These are phyloP conservation scores for Penaeus indicus DNA, from an alignment of 1,140 invertebrate genomes.

Conservation along the genomic window DNA sequence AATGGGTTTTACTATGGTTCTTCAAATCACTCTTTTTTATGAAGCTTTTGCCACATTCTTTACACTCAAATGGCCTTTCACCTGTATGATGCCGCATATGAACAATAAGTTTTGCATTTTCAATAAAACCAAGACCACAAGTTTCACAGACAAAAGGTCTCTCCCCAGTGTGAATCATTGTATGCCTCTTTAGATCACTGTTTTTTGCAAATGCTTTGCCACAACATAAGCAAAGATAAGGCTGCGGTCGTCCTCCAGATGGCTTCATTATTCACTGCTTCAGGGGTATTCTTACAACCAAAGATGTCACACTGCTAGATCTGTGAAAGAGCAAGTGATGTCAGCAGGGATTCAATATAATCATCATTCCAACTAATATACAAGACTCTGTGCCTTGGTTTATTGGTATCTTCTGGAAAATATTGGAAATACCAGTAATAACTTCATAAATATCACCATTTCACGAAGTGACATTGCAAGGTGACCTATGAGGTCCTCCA, in stretches of 20 bases:
- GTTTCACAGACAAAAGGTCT: slow-evolving; percentile 46
- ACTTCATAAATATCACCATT: too few species aligned
- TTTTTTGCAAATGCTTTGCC: slow-evolving; percentile 43
- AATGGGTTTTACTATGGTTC: slow-evolving; percentile 47
- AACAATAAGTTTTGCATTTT: slow-evolving; percentile 41
- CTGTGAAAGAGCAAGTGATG: too few species aligned
- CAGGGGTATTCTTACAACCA: too few species aligned
- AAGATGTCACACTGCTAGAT: too few species aligned
- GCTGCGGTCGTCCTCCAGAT: not conserved
- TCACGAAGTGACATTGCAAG: too few species aligned
- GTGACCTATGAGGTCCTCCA: too few species aligned
- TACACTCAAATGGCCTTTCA: slow-evolving; percentile 51
- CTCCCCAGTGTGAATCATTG: slow-evolving; percentile 53
- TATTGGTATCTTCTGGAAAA: too few species aligned
- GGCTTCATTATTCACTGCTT: too few species aligned
- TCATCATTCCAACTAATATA: too few species aligned
- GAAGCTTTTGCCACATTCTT: slow-evolving; percentile 43
- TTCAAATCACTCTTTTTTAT: slow-evolving; percentile 56
- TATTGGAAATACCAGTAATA: too few species aligned
- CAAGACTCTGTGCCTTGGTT: too few species aligned
- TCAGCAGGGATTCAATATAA: too few species aligned
- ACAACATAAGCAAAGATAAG: slow-evolving; percentile 42
- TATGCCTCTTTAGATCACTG: slow-evolving; percentile 50
- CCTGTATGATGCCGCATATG: slow-evolving; percentile 50
- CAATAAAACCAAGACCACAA: slow-evolving; percentile 47